Evolutionary conservation across 2,113 vertebrate genomes (phyloP), one percentile per base, ranked within the genome.

Genomic region (Gobius niger): DNA sequence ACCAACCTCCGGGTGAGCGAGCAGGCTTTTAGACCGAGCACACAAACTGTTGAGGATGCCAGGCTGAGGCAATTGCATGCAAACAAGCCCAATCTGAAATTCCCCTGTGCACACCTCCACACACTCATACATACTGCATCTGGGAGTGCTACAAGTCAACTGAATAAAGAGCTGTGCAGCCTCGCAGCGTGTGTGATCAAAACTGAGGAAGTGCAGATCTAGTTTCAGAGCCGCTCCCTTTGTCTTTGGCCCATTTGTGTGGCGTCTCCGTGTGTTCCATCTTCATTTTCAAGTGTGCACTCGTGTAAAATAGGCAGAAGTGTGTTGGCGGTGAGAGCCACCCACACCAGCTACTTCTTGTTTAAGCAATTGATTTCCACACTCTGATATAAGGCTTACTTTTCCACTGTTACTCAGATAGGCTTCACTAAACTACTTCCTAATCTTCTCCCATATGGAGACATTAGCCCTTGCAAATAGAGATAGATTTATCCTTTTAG

Each of bases 61-160:
- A 68, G 65, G 14, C 24, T 50, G 76, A 78, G 56, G 65, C 49
- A 77, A 79, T 71, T 34, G 13, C 47, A 44, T 12, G 47, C 56
- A 73, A 63, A 75, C 53, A 77, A 67, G 72, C 50, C 59, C 9
- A 60, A 63, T 67, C 44, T 41, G n/a, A 59, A 68, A 44, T 50
- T 49, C 46, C 52, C 73, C 56, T 12, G 14, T 9, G 40, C 54
- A 65, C 65, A 49, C 75, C 47, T 11, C 63, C 60, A 18, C 59
- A 18, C 59, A 18, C 68, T 40, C 68, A 47, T 42, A 70, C 70
- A 56, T 52, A 63, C 74, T 63, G 63, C 83, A 80, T 77, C 78
- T 79, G 76, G 65, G 76, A 86, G 77, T 52, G 64, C 5, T 72
- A 72, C 16, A 81, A 77, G 76, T 83, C 80, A 81, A 67, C 65